Conservation (phyloP, 2,888 invertebrate genomes). For the Odontomyia ornata region DNA sequence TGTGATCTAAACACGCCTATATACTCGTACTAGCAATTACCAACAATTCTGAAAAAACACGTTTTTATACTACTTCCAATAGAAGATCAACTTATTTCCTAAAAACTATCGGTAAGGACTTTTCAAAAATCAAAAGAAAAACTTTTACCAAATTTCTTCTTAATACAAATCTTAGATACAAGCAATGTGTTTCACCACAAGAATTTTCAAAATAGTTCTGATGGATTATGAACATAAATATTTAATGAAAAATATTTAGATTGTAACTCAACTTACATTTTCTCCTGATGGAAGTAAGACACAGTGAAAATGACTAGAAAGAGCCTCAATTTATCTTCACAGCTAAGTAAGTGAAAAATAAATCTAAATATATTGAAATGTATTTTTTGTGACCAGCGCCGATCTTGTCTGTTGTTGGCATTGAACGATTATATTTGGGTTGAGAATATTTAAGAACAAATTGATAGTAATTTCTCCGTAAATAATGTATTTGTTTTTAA, state of each 20-base stretch:
- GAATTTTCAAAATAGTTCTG: not conserved
- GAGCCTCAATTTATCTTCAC: no score
- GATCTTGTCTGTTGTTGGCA: not conserved
- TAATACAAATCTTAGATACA: not conserved
- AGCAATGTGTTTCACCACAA: not conserved
- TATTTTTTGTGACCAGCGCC: not conserved
- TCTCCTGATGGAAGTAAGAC: not conserved
- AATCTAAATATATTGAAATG: no score
- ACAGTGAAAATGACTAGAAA: not conserved
- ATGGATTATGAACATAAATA: not conserved
- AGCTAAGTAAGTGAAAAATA: not conserved
- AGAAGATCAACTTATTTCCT: not conserved
- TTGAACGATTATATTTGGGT: not conserved
- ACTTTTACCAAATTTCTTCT: no score
- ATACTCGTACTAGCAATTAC: slow-evolving; percentile 2
- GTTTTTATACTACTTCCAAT: slow-evolving; percentile 34
- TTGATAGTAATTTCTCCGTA: not conserved
- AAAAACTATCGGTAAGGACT: not conserved
- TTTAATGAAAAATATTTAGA: not conserved
- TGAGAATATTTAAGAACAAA: not conserved
- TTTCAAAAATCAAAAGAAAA: not conserved
- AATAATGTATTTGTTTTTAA: not conserved
- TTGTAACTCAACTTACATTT: not conserved
- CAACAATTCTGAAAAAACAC: slow-evolving; percentile 7
- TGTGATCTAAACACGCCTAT: slow-evolving; percentile 17